Evolutionary conservation across 2,888 invertebrate genomes (phyloP), one percentile per base, ranked within the genome.

Genomic region (Gymnocheta viridis): DNA sequence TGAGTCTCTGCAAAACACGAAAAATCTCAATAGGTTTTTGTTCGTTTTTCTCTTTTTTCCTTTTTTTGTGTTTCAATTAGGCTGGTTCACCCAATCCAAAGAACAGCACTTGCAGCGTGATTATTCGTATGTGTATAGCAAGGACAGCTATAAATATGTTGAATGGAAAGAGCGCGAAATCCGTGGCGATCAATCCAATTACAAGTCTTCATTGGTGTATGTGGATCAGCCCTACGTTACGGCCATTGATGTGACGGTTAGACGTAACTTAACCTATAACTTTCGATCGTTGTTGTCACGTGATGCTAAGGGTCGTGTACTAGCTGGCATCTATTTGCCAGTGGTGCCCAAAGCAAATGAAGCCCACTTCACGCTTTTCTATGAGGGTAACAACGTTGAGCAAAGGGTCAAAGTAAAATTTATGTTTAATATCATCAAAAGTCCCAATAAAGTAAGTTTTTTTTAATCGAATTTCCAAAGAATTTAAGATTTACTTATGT

Each of bases 211-310:
- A 41, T 93, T 98, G 67, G 94, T 98, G 86, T 98, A 96, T 90
- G 94, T 96, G 77, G 95, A 95, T 69, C 94, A 94, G 89, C 95
- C 96, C 5, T 97, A 96, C 90, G 93, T 96, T 86, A 95, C 96
- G 69, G 96, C 96, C 60, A 94, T 98, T 70, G 95, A 95, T 90
- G 96, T 98, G 32, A 97, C 98, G 0, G 98, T 98, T 91, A 95
- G 98, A 88, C 94, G 98, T 87, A 98, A 98, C 91, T 92, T 98
- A 88, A 96, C 96, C 24, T 98, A 97, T 93, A 96, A 96, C 89
- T 93, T 87, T 91, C 94, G 96, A 90, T 96, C 96, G 90, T 93
- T 97, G 66, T 92, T 98, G 70, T 94, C 96, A 5, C 94, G 98
- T 70, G 96, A 97, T 91, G 95, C 95, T 86, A 97, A 97, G 88